phyloP scores from a whole-genome alignment of 2,113 vertebrate genomes.

The Microcebus murinus region DNA sequence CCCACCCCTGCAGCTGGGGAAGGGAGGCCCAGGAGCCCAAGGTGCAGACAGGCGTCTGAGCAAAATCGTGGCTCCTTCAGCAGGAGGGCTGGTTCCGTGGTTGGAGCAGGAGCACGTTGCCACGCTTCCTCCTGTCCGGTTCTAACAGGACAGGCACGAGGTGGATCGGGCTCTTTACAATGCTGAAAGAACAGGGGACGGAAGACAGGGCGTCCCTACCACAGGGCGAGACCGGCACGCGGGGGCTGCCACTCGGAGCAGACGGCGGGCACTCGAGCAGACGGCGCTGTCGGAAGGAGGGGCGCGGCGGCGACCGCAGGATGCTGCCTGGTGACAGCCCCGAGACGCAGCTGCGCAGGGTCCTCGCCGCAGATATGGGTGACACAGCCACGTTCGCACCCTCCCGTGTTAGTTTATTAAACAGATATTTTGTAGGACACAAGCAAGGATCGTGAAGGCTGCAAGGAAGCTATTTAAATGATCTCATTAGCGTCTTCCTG shows the following conservation, averaged over 20 bases:
- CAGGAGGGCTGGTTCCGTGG: too few species aligned
- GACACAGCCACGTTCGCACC: rapidly evolving
- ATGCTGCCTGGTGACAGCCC: rapidly evolving
- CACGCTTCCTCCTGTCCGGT: rapidly evolving
- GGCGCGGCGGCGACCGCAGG: background rate
- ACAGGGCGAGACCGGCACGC: background rate
- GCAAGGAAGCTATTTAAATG: rapidly evolving
- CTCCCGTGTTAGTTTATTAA: rapidly evolving
- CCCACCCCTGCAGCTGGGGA: too few species aligned
- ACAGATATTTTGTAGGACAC: rapidly evolving
- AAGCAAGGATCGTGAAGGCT: rapidly evolving
- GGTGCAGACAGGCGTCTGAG: background rate
- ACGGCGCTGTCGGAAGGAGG: background rate
- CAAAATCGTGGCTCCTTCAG: too few species aligned
- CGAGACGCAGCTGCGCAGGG: rapidly evolving
- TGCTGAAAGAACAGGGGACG: background rate
- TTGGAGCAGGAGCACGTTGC: rapidly evolving
- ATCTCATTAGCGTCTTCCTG: background rate
- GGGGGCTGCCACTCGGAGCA: rapidly evolving
- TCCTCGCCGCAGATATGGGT: rapidly evolving
- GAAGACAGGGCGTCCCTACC: background rate
- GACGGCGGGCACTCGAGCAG: background rate
- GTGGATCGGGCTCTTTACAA: background rate
- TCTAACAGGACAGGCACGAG: too few species aligned
- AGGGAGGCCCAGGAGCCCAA: background rate